Base-by-base conservation (phyloP, 2,797 vertebrate species). In the Acanthurus leucopareius region DNA sequence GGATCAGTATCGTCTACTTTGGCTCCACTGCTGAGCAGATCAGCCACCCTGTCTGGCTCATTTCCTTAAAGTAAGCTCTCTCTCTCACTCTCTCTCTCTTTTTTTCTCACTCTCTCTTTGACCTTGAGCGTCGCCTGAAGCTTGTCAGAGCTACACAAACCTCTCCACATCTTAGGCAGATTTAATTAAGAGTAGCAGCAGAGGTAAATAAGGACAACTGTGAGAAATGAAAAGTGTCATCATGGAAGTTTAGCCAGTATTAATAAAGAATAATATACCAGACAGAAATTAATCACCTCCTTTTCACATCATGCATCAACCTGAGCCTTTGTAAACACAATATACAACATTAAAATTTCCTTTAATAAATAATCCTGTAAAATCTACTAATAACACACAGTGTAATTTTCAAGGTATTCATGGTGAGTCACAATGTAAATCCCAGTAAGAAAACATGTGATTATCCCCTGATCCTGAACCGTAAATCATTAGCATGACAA, bases 181-280 rank as follows among this genome's bases (percentile, higher is more conserved):
- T 70, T 69, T 69, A 28, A 81, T 78, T 80, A 49, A 73, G 59
- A 59, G 59, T 13, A 35, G 51, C 45, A 57, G 64, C 48, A 61
- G 20, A 57, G 47, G 38, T 13, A 38, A 69, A 78, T 45, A 9
- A 71, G 72, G 32, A 17, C 17, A 69, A 54, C 20, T 63, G 64
- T 61, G 35, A 48, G 28, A 44, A 82, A 82, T 15, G 22, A 14
- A 32, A 25, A 62, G 20, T 4, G 16, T n/a, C 17, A 56, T 25
- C 42, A 49, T 0, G 20, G 38, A 20, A 47, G 42, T 22, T 22
- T 5, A 57, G 44, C 1, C 44, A 7, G 47, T 9, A 13, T 69
- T 40, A n/a, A 20, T 16, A 66, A 51, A 22, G 0, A 61, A 73
- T 68, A 13, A 45, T 78, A 44, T 11, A 57, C 15, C 32, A 35